Conservation (phyloP, 2,113 vertebrate genomes). For the Halcyon senegalensis region DNA sequence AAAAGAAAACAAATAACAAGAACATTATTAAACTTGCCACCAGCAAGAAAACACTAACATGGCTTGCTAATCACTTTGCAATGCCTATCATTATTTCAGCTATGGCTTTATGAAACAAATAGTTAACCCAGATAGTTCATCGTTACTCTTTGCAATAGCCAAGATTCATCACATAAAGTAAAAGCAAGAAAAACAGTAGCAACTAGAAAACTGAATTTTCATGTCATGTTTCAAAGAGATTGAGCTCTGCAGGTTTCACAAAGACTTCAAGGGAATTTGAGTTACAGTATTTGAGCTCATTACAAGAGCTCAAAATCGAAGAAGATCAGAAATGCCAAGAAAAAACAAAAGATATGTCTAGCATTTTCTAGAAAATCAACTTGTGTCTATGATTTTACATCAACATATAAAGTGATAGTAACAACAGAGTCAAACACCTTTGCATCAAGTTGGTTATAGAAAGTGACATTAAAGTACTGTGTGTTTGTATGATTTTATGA, state of each 20-base stretch:
- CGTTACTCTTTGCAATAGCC: neutral
- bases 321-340: slow-evolving; percentile 58
- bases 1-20: neutral
- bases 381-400: slow-evolving; percentile 51
- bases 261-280: slow-evolving; percentile 62
- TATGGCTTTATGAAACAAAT: neutral
- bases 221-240: slow-evolving; percentile 61
- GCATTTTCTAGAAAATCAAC: slow-evolving; percentile 40
- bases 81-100: neutral
- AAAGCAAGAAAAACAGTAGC: neutral
- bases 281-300: slow-evolving; percentile 40
- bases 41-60: neutral
- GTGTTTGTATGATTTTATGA: neutral
- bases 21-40: neutral
- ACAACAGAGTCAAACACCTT: slow-evolving; percentile 26
- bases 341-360: slow-evolving; percentile 60
- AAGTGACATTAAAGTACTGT: neutral
- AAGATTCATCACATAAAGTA: neutral
- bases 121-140: neutral
- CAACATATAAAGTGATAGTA: slow-evolving; percentile 4
- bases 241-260: slow-evolving; percentile 41
- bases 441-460: neutral
- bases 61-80: neutral
- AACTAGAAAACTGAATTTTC: slow-evolving; percentile 32
- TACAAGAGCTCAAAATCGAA: slow-evolving; percentile 55